Evolutionary conservation across 2,797 vertebrate species (phyloP).

Genomic region (Octomys mimax): DNA sequence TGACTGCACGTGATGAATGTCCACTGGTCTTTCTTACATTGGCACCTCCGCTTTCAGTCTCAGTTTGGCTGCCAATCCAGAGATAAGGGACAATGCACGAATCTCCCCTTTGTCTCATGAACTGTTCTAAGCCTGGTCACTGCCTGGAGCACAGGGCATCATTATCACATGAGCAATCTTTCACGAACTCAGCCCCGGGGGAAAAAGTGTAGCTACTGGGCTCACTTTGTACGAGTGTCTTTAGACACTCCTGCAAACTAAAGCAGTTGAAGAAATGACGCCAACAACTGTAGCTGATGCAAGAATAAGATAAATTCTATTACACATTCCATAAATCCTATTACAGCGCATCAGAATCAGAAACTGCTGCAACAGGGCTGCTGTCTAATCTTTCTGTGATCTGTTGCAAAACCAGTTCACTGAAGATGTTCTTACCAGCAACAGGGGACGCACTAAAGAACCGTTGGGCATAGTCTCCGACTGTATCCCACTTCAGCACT

Average conservation of each 20-base stretch:
- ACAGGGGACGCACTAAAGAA: neutral
- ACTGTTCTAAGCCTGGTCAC: neutral
- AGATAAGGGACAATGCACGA: neutral
- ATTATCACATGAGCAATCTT: constrained; percentile 46
- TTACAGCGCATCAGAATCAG: neutral
- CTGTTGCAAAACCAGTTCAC: neutral
- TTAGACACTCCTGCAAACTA: neutral
- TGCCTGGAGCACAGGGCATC: neutral
- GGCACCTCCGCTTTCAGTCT: neutral
- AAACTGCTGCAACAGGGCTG: neutral
- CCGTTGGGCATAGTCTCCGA: neutral
- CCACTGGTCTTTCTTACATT: neutral
- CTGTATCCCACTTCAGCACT: neutral
- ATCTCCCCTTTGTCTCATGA: constrained; percentile 18
- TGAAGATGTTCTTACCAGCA: neutral
- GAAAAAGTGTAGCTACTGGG: neutral
- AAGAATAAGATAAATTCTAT: constrained; percentile 1
- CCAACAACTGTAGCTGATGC: constrained; percentile 57
- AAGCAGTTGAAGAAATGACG: neutral
- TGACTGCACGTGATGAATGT: neutral
- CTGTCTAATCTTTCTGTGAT: neutral
- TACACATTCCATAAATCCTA: neutral
- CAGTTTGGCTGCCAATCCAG: neutral
- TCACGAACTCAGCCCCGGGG: constrained; percentile 31
- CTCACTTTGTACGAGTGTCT: neutral